Percentiles rank a stretch among this genome's conserved stretches.
Conservation (phyloP, 2,888 invertebrate species). For the Panzeria rudis region DNA sequence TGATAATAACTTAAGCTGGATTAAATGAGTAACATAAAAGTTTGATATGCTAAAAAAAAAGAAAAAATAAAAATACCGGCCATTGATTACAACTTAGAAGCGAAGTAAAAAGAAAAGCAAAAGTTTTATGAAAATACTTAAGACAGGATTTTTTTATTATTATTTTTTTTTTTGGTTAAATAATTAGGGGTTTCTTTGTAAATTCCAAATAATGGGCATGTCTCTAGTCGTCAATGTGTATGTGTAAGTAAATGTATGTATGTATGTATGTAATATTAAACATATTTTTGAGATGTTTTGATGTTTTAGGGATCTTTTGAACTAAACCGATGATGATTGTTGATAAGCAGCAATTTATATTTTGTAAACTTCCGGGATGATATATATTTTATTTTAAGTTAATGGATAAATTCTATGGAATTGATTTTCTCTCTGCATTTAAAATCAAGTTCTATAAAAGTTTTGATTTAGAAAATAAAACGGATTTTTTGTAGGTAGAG, state of each 20-base stretch:
- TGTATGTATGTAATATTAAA: background rate
- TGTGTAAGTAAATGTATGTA: background rate
- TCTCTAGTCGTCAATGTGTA: slow-evolving; percentile 6
- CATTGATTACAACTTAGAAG: slow-evolving; percentile 34
- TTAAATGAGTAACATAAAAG: slow-evolving; percentile 27
- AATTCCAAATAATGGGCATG: slow-evolving; percentile 41
- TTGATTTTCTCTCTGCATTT: background rate
- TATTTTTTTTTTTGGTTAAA: background rate
- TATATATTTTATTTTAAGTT: background rate
- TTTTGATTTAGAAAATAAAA: too few relatives aligned
- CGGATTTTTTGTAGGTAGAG: too few relatives aligned
- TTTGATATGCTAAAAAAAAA: too few relatives aligned
- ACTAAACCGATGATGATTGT: background rate
- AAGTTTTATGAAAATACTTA: slow-evolving; percentile 36
- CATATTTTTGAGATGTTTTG: background rate
- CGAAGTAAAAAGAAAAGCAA: slow-evolving; percentile 50
- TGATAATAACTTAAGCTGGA: slow-evolving; percentile 40
- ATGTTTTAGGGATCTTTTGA: slow-evolving; percentile 5
- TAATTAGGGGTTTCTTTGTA: slow-evolving; percentile 43
- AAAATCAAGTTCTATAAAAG: too few relatives aligned
- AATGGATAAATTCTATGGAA: background rate
- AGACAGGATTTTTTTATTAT: slow-evolving; percentile 43
- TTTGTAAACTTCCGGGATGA: slow-evolving; percentile 20
- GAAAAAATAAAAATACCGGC: background rate
- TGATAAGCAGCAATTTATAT: background rate